Conservation (phyloP, 2,113 vertebrate species). For the Engraulis encrasicolus region DNA sequence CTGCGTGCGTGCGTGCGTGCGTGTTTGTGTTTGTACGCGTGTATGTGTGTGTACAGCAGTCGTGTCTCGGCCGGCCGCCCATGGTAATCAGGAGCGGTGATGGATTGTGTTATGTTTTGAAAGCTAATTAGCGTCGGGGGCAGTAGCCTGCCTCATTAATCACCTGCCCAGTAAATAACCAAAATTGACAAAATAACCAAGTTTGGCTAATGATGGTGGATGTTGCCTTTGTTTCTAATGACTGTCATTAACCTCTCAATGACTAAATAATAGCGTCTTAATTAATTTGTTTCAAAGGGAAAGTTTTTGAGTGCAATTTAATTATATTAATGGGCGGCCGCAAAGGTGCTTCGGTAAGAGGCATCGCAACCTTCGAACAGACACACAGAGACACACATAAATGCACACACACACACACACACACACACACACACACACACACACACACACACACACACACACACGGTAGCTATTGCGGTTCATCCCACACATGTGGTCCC, state of each 20-base stretch:
- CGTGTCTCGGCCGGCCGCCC: slow-evolving; percentile 81
- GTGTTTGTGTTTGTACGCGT: slow-evolving; percentile 17
- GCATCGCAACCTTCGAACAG: slow-evolving; percentile 33
- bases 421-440: background rate
- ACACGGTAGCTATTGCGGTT: background rate
- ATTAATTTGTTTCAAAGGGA: slow-evolving; percentile 81
- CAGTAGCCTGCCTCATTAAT: slow-evolving; percentile 93
- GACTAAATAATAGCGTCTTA: slow-evolving; percentile 86
- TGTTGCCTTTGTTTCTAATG: slow-evolving; percentile 91
- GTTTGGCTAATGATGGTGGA: slow-evolving; percentile 95
- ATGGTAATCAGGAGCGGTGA: slow-evolving; percentile 89
- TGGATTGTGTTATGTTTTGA: slow-evolving; percentile 98
- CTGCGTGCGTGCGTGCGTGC: background rate
- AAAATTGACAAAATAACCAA: slow-evolving; percentile 97
- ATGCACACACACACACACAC: slow-evolving; percentile 27
- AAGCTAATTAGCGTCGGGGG: slow-evolving; percentile 95
- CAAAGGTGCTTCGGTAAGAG: slow-evolving; percentile 63
- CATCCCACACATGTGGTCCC: background rate
- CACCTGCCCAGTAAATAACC: slow-evolving; percentile 94
- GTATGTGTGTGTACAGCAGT: slow-evolving; percentile 23
- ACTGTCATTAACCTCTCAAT: slow-evolving; percentile 86
- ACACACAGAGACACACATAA: slow-evolving; percentile 35
- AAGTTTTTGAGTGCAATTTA: slow-evolving; percentile 77
- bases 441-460: background rate
- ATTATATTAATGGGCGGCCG: slow-evolving; percentile 74